Conservation (phyloP, 2,797 vertebrate species). For the Schizothorax lantsangensis region DNA sequence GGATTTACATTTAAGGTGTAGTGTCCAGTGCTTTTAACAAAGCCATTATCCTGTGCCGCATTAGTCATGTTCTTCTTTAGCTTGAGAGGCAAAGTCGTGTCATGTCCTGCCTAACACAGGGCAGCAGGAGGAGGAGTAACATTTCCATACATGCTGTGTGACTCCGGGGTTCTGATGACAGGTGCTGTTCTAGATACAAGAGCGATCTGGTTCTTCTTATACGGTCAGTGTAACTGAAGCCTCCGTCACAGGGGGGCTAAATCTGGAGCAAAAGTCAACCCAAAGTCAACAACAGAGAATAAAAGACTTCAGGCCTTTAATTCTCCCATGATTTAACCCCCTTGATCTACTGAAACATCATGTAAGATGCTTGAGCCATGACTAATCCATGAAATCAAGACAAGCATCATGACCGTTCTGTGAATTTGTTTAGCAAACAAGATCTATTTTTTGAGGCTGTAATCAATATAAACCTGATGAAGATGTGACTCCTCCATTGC, state of each 20-base stretch:
- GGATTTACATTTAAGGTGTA: conserved; percentile 2
- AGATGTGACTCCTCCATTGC: conserved; percentile 23
- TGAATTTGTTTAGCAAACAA: neutral
- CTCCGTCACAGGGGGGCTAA: conserved; percentile 49
- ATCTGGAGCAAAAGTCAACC: conserved; percentile 56
- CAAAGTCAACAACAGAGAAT: conserved; percentile 53
- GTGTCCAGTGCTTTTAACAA: conserved; percentile 7
- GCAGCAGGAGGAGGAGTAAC: conserved; percentile 45
- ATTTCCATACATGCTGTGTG: conserved; percentile 53
- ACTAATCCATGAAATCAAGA: neutral
- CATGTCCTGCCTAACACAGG: conserved; percentile 20
- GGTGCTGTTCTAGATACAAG: conserved; percentile 42
- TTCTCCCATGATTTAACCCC: conserved; percentile 1
- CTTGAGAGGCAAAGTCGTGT: conserved; percentile 39
- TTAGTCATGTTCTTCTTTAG: conserved; percentile 21
- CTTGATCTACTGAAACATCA: neutral
- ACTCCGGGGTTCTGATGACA: conserved; percentile 51
- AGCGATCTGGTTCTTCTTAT: conserved; percentile 60
- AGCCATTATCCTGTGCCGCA: neutral
- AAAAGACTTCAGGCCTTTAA: conserved; percentile 24
- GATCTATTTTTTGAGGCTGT: neutral
- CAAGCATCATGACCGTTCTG: neutral
- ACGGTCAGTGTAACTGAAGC: conserved; percentile 66
- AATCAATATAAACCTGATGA: conserved; percentile 3
- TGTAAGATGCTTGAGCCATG: neutral